These are phyloP conservation scores for Dicyrtomina minuta DNA, from an alignment of 2,888 invertebrate genomes.

Conservation along the genomic window DNA sequence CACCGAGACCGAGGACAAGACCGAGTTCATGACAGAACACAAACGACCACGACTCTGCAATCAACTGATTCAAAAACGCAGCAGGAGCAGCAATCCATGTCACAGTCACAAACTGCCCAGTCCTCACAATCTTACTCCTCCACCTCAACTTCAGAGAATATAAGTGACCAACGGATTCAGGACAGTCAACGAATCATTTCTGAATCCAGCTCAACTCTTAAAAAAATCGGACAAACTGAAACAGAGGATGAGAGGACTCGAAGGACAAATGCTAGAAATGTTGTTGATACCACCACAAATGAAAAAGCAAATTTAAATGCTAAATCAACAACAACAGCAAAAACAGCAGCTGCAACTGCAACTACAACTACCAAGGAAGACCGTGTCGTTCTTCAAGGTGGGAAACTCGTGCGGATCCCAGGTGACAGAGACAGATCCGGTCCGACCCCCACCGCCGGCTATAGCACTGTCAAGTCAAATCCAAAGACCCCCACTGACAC, in stretches of 20 bases:
- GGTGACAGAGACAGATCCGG: conserved; percentile 19
- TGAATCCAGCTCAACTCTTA: conserved; percentile 37
- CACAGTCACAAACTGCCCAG: neutral
- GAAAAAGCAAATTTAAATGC: too few relatives aligned
- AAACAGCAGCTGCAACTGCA: conserved; percentile 1
- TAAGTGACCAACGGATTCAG: conserved; percentile 23
- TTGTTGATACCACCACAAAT: too few relatives aligned
- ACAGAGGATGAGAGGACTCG: neutral
- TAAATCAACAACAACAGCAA: too few relatives aligned
- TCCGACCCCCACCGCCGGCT: conserved; percentile 31
- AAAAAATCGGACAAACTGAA: conserved; percentile 24
- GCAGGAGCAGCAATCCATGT: neutral
- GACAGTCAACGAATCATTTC: conserved; percentile 40
- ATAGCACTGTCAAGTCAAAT: conserved; percentile 2
- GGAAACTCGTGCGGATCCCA: conserved; percentile 42
- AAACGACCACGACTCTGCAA: too few relatives aligned
- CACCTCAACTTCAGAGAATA: neutral
- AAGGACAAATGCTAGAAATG: too few relatives aligned
- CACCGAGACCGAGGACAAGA: neutral
- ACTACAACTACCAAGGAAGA: conserved; percentile 23
- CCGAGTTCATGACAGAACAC: neutral
- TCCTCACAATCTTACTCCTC: neutral
- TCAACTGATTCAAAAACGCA: conserved; percentile 4
- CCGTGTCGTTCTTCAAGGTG: conserved; percentile 42
- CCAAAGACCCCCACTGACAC: neutral